Conservation (phyloP, 2,888 invertebrate genomes). For the Leucophora obtusa region DNA sequence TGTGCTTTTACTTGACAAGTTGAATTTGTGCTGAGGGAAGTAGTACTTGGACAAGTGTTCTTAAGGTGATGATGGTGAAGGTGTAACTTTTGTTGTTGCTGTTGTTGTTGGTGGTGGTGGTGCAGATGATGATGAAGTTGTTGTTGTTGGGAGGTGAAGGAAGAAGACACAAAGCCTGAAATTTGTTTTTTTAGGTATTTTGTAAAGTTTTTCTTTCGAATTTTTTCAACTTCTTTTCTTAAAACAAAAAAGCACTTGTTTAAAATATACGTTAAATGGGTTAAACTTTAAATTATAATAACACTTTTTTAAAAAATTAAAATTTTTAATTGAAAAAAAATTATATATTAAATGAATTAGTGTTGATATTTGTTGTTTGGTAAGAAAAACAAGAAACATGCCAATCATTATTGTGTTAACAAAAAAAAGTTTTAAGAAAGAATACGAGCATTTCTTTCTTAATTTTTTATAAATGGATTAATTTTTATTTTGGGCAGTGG, state of each 20-base stretch:
- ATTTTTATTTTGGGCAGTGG: slow-evolving; percentile 32
- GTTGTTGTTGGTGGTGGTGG: slow-evolving; percentile 51
- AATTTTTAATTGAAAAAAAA: slow-evolving; percentile 5
- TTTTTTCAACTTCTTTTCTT: slow-evolving; percentile 33
- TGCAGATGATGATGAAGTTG: slow-evolving; percentile 38
- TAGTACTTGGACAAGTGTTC: slow-evolving; percentile 51
- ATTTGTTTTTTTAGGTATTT: slow-evolving; percentile 74
- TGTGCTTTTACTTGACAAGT: slow-evolving; percentile 17
- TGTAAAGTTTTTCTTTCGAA: slow-evolving; percentile 65
- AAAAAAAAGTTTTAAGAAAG: slow-evolving; percentile 42
- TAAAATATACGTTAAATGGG: slow-evolving; percentile 20
- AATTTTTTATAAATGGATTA: slow-evolving; percentile 15
- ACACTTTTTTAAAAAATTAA: slow-evolving; percentile 29
- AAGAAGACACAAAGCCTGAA: slow-evolving; percentile 71
- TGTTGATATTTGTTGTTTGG: slow-evolving; percentile 41
- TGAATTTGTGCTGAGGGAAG: slow-evolving; percentile 28
- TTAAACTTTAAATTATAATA: slow-evolving; percentile 31
- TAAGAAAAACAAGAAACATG: slow-evolving; percentile 37
- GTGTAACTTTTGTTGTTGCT: slow-evolving; percentile 32
- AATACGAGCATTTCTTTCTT: slow-evolving; percentile 52
- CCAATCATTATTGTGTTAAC: slow-evolving; percentile 48
- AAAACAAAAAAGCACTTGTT: slow-evolving; percentile 46
- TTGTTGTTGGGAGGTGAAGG: slow-evolving; percentile 33
- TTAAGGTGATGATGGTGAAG: slow-evolving; percentile 49
- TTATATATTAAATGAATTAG: slow-evolving; percentile 29